phyloP scores from a whole-genome alignment of 2,797 vertebrate genomes.

The Eulemur coronatus region DNA sequence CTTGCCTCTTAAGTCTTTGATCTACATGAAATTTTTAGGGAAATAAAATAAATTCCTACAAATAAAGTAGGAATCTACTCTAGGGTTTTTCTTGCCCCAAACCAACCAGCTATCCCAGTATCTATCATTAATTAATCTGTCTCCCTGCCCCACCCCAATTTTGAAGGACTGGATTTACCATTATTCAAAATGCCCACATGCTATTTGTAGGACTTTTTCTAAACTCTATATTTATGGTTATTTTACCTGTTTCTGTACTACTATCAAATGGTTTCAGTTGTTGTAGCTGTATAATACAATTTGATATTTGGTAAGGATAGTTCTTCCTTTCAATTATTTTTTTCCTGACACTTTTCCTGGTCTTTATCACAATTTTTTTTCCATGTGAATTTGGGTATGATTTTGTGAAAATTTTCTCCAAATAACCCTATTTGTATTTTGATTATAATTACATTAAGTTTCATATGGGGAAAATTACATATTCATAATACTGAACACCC shows the following conservation, averaged over 20 bases:
- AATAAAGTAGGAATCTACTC: background rate
- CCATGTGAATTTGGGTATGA: background rate
- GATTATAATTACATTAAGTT: background rate
- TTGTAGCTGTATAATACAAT: background rate
- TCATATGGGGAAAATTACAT: background rate
- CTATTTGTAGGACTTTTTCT: background rate
- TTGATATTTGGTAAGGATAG: background rate
- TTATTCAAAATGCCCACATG: background rate
- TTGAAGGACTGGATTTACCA: background rate
- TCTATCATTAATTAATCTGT: background rate
- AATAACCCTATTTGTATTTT: background rate
- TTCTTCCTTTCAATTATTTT: background rate
- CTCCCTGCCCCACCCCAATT: background rate
- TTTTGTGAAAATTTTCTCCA: background rate
- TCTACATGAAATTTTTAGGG: background rate
- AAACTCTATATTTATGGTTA: background rate
- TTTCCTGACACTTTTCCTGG: background rate
- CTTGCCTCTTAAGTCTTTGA: background rate
- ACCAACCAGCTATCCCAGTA: background rate
- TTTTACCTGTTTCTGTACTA: background rate
- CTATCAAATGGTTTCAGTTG: background rate
- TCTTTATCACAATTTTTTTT: background rate
- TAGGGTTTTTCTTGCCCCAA: background rate
- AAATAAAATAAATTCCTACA: background rate
- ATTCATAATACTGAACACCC: background rate